A percentile compares a stretch with the other conserved stretches of the same genome.
Evolutionary conservation across 2,888 invertebrate species (phyloP).

Genomic region (Eurois occulta): DNA sequence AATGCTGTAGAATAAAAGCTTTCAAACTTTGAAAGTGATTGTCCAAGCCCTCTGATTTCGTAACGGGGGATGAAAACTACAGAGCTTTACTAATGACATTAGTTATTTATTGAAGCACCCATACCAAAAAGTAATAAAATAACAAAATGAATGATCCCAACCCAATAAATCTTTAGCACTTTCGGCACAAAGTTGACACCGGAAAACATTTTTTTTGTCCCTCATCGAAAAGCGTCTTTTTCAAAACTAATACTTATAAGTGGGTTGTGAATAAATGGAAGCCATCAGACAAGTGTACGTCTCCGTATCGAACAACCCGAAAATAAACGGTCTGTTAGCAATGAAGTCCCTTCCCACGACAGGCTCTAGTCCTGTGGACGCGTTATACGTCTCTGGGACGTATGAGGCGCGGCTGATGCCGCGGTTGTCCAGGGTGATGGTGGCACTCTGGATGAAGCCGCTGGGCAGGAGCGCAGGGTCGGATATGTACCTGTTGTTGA

Average conservation of each 20-base stretch:
- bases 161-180: neutral
- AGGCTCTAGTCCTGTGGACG: constrained; percentile 59
- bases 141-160: neutral
- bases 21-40: neutral
- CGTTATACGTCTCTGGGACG: neutral
- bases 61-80: neutral
- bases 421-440: constrained; percentile 54
- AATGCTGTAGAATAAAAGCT: neutral
- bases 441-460: constrained; percentile 60
- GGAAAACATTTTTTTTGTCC: neutral
- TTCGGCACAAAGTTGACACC: neutral
- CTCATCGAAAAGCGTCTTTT: neutral
- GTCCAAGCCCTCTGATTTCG: neutral
- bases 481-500: constrained; percentile 60
- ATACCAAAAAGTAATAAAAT: neutral
- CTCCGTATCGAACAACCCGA: constrained; percentile 52
- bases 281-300: constrained; percentile 30
- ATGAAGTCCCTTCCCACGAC: constrained; percentile 48
- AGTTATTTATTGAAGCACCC: neutral
- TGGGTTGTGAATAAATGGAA: constrained; percentile 30
- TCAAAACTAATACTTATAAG: constrained; percentile 32
- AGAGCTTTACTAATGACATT: neutral
- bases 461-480: constrained; percentile 61
- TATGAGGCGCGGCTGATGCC: constrained; percentile 51
- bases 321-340: constrained; percentile 57